phyloP scores from a whole-genome alignment of 2,113 vertebrate species.

The Leptobrachium ailaonicum region DNA sequence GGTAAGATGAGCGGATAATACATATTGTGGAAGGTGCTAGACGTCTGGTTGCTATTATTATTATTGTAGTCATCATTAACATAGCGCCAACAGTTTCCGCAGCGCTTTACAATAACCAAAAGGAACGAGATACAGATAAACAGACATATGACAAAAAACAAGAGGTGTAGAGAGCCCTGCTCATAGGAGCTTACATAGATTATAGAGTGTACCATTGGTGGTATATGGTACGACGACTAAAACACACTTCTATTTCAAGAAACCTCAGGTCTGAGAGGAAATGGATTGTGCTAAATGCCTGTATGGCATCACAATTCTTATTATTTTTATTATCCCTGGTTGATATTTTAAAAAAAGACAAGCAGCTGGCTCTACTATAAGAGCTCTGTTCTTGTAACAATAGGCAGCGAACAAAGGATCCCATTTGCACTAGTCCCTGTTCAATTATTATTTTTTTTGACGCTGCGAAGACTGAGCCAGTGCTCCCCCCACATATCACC shows the following conservation, averaged over 20 bases:
- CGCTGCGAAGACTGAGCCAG: slow-evolving; percentile 60
- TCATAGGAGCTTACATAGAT: too few species aligned
- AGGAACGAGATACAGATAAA: too few species aligned
- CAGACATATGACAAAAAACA: too few species aligned
- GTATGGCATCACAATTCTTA: not conserved
- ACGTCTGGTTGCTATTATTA: too few species aligned
- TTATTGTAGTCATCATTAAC: too few species aligned
- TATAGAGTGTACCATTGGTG: too few species aligned
- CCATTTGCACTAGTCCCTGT: slow-evolving; percentile 65
- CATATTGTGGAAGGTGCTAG: too few species aligned
- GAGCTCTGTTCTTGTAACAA: slow-evolving; percentile 63
- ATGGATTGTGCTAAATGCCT: not conserved
- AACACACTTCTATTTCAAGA: not conserved
- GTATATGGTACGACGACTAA: too few species aligned
- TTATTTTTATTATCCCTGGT: not conserved
- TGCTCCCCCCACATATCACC: slow-evolving; percentile 63
- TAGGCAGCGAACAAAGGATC: slow-evolving; percentile 63
- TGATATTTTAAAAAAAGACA: slow-evolving; percentile 39
- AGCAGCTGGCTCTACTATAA: slow-evolving; percentile 60
- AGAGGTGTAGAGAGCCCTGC: too few species aligned
- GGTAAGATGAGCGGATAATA: too few species aligned
- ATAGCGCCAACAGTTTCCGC: too few species aligned
- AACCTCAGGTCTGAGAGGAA: not conserved
- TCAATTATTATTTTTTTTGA: slow-evolving; percentile 66
- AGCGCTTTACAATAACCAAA: too few species aligned